These are phyloP conservation scores for Andrena minutula DNA, from an alignment of 2,888 invertebrate species.

Conservation along the genomic window DNA sequence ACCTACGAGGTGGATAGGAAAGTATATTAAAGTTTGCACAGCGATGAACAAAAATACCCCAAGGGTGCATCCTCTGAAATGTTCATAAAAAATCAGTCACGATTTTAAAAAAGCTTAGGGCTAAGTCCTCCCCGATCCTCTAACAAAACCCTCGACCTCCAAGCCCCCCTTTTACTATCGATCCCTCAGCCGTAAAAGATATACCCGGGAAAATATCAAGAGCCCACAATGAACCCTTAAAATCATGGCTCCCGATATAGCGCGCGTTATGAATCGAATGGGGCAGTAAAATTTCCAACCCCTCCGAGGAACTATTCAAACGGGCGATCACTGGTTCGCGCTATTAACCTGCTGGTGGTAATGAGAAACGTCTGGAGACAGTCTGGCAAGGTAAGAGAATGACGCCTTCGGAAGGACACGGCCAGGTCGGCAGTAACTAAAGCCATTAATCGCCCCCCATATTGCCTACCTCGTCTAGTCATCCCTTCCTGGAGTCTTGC, in stretches of 20 bases:
- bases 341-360: constrained; percentile 70
- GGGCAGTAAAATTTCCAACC: constrained; percentile 49
- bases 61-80: too few relatives aligned
- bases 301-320: constrained; percentile 50
- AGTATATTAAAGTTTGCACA: too few relatives aligned
- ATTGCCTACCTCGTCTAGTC: constrained; percentile 78
- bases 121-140: neutral
- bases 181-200: neutral
- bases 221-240: constrained; percentile 22
- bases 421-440: constrained; percentile 75
- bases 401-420: constrained; percentile 69
- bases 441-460: constrained; percentile 81
- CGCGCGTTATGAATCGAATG: constrained; percentile 35
- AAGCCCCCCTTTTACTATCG: constrained; percentile 8
- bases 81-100: too few relatives aligned
- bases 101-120: too few relatives aligned
- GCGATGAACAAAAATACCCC: too few relatives aligned
- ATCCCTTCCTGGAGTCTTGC: constrained; percentile 70
- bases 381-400: constrained; percentile 69
- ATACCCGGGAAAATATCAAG: constrained; percentile 1
- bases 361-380: constrained; percentile 72
- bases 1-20: too few relatives aligned
- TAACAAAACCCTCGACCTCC: constrained; percentile 1
- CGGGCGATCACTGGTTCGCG: constrained; percentile 60
- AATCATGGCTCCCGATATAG: constrained; percentile 2